Evolutionary conservation across 2,888 invertebrate species (phyloP), one percentile per base, ranked within the genome.

Genomic region (Drosophila eohydei): DNA sequence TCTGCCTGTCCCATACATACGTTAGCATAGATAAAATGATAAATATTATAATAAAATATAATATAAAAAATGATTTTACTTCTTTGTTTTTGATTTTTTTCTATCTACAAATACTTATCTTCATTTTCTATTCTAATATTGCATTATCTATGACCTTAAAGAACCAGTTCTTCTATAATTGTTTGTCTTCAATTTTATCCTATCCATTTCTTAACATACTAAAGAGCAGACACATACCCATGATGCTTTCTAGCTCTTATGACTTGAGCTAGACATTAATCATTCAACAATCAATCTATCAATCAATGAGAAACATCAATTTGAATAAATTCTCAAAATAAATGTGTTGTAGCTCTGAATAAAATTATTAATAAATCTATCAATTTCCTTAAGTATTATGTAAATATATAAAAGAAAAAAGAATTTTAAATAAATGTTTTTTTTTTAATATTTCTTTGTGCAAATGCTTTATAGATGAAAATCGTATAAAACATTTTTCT

Each of bases 241-340:
- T 30, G 30, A 5, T n/a, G 9, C 30, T 28, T 28, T n/a, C 8
- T n/a, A 30, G 30, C 9, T 32, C 6, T 16, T 50, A 30, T 48
- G 48, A 30, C 48, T 16, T 48, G 5, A 2, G 5, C n/a, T n/a
- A 30, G 5, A n/a, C 30, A 30, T 48, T n/a, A 48, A 30, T 48
- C n/a, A 30, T 30, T 30, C 28, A 46, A 30, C 48, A 48, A 48
- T 30, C 30, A 32, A 50, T 50, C 12, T 32, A 50, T 50, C 32
- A 11, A 0, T 50, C 50, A 32, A 6, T 32, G 11, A 32, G 16
- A 16, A 16, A 11, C 1, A 16, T 30, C 16, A 32, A 50, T 9
- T 14, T n/a, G 4, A 28, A 46, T 8, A 8, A 6, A 32, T 16
- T 50, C 32, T 30, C 5, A n/a, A n/a, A 30, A 32, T 14, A 46